Conservation (phyloP, 1,140 invertebrate species). For the Diuraphis noxia region DNA sequence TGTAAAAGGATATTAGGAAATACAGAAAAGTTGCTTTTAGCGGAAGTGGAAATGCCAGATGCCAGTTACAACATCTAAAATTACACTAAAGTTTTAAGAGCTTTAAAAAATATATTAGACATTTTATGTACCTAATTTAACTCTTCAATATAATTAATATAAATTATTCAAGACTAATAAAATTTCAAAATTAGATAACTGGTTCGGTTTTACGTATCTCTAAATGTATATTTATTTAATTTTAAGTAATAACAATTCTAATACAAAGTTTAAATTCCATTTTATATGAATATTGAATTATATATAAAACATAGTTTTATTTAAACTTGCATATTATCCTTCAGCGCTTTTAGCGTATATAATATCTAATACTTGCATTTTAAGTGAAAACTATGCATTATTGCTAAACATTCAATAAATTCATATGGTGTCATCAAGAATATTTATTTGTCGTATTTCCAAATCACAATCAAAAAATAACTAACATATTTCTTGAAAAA, state of each 20-base stretch:
- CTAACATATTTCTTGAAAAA: background rate
- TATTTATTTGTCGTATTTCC: background rate
- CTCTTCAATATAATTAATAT: background rate
- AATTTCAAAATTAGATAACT: background rate
- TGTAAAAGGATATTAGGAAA: background rate
- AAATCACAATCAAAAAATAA: background rate
- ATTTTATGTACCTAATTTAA: background rate
- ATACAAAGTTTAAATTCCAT: background rate
- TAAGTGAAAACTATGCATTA: background rate
- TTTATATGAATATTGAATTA: background rate
- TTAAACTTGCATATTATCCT: background rate
- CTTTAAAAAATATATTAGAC: background rate
- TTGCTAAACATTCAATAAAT: background rate
- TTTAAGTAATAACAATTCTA: background rate
- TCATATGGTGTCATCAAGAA: background rate
- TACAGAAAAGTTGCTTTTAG: background rate
- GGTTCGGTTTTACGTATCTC: background rate
- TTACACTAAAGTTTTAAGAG: background rate
- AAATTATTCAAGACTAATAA: background rate
- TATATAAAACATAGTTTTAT: background rate
- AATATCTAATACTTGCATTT: background rate
- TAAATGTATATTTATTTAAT: background rate
- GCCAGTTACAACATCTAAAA: background rate
- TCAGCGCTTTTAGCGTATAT: background rate
- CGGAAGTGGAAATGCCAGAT: background rate